Percentiles rank a stretch among this genome's conserved stretches.
These are phyloP conservation scores for Linurgus olivaceus DNA, from an alignment of 2,797 vertebrate species.

Conservation along the genomic window DNA sequence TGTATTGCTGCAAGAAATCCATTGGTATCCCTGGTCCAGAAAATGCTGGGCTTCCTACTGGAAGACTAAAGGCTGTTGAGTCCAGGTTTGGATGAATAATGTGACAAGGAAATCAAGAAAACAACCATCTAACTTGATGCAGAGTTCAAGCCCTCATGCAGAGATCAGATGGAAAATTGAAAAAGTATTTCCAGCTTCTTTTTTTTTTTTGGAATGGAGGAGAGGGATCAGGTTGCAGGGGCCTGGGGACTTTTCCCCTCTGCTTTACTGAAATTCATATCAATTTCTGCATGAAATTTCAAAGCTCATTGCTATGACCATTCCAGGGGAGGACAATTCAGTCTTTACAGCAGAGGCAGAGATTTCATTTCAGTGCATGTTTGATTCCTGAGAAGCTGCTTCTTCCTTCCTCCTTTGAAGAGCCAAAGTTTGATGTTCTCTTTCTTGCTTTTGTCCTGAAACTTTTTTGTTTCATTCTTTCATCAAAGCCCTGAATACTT, in stretches of 20 bases:
- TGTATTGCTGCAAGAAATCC: background rate
- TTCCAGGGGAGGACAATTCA: background rate
- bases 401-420: background rate
- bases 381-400: background rate
- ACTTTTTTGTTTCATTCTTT: background rate
- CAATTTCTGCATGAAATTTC: background rate
- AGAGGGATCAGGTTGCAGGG: rapidly evolving
- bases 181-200: background rate
- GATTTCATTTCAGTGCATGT: background rate
- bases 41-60: background rate
- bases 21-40: background rate
- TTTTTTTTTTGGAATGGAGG: background rate
- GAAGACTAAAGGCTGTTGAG: background rate
- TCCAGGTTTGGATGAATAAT: background rate
- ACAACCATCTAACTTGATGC: background rate
- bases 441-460: background rate
- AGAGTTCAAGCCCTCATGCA: background rate
- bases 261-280: background rate
- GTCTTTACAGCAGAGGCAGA: background rate
- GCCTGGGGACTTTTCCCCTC: background rate
- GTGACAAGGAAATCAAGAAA: background rate
- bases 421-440: background rate
- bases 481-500: background rate
- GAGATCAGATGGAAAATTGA: background rate
- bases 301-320: background rate